These are phyloP conservation scores for Palythoa grandis DNA, from an alignment of 92 coral and sea anemone genomes.

Conservation along the genomic window DNA sequence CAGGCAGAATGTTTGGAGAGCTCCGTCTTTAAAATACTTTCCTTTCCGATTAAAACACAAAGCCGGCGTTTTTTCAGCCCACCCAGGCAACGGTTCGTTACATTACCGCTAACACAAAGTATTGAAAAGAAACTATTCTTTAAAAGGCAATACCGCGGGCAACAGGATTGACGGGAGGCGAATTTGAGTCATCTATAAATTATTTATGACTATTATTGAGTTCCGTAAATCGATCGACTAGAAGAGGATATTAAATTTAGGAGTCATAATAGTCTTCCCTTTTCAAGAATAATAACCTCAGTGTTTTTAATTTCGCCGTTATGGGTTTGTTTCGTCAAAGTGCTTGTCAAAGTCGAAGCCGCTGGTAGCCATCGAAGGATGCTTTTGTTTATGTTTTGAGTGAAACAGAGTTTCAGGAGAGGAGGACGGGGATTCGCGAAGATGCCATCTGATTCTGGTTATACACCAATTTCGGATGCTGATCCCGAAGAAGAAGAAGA, in stretches of 20 bases:
- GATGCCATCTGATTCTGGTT: conserved; percentile 37
- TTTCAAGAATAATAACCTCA: not conserved
- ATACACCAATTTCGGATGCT: conserved; percentile 35
- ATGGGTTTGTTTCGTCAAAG: not conserved
- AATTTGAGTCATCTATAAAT: conserved; percentile 50
- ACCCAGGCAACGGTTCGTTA: conserved; percentile 4
- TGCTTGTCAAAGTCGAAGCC: not conserved
- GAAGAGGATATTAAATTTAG: conserved; percentile 19
- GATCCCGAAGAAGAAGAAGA: conserved; percentile 37
- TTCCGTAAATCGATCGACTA: conserved; percentile 6
- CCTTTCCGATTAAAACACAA: too few relatives aligned
- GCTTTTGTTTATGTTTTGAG: conserved; percentile 29
- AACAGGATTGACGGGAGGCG: not conserved
- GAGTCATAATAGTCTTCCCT: conserved; percentile 3
- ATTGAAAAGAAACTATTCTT: not conserved
- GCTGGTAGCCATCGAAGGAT: not conserved
- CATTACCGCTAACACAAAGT: conserved; percentile 19
- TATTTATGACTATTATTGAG: conserved; percentile 41
- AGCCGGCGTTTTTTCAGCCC: too few relatives aligned
- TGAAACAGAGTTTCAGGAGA: conserved; percentile 20
- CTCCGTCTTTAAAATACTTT: too few relatives aligned
- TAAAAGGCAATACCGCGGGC: not conserved
- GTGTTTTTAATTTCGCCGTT: not conserved
- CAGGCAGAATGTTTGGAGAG: too few relatives aligned
- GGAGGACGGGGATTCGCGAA: not conserved